Conservation (phyloP, 2,113 vertebrate genomes). For the Neodon shergylaensis region DNA sequence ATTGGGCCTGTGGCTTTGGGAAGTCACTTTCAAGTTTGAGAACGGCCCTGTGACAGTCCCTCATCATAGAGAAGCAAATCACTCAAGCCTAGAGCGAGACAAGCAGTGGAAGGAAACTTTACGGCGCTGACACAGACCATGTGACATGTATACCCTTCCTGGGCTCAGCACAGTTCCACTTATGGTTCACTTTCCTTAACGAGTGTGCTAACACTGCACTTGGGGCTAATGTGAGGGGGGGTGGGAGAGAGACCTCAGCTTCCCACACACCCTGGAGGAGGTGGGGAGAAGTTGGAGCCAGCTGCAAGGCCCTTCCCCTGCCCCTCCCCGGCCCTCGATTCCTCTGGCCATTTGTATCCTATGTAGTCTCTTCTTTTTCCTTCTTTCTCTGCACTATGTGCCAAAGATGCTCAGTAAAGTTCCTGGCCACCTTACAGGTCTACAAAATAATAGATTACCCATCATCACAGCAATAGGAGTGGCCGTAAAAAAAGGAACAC, state of each 20-base stretch:
- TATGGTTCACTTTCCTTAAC: accelerated
- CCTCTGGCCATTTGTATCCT: neutral
- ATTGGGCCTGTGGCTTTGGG: neutral
- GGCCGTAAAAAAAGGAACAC: too few relatives aligned
- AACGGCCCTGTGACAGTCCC: accelerated
- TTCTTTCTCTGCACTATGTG: neutral
- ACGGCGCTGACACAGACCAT: accelerated
- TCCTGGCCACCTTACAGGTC: too few relatives aligned
- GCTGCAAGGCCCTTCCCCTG: neutral
- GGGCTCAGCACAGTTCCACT: accelerated
- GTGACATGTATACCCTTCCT: neutral
- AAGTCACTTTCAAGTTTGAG: neutral
- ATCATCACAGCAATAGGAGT: neutral
- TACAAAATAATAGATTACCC: neutral
- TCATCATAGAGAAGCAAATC: neutral
- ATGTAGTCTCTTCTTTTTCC: neutral
- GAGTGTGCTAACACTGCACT: neutral
- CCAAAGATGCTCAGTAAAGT: neutral
- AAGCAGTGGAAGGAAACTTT: accelerated
- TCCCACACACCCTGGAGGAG: neutral
- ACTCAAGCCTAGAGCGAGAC: neutral
- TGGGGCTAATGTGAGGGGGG: accelerated
- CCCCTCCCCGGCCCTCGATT: neutral
- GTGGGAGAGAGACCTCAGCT: accelerated
- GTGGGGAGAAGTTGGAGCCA: neutral